Evolutionary conservation across 1,140 invertebrate genomes (phyloP).

Genomic region (Drosophila navojoa): DNA sequence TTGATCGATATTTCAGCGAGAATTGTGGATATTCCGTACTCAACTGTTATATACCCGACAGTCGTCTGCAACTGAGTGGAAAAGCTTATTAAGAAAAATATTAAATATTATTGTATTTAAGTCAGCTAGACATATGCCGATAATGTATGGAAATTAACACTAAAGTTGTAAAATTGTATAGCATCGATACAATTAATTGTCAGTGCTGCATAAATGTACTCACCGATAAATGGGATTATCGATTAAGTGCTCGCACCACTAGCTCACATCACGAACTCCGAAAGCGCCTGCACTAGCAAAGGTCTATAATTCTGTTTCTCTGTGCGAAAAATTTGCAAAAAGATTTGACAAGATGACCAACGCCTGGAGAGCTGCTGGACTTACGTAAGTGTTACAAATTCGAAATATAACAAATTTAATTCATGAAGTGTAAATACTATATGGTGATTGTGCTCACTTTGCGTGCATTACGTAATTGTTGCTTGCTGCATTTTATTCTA

Average conservation of each 20-base stretch:
- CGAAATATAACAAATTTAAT: background rate
- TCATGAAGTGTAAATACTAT: background rate
- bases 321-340: slow-evolving; percentile 33
- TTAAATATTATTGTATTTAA: too few species aligned
- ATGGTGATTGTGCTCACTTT: background rate
- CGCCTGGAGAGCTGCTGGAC: slow-evolving; percentile 87
- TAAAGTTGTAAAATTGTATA: too few species aligned
- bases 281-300: slow-evolving; percentile 41
- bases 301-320: slow-evolving; percentile 31
- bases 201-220: background rate
- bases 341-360: slow-evolving; percentile 85
- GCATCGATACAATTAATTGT: background rate
- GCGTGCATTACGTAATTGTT: slow-evolving; percentile 66
- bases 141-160: too few species aligned
- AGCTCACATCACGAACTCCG: slow-evolving; percentile 18
- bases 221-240: slow-evolving; percentile 12
- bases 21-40: too few species aligned
- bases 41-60: too few species aligned
- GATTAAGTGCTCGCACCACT: background rate
- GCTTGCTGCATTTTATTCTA: slow-evolving; percentile 23
- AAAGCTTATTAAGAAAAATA: too few species aligned
- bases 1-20: background rate
- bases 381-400: slow-evolving; percentile 85
- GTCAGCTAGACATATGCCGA: too few species aligned
- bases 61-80: too few species aligned